phyloP scores from a whole-genome alignment of 2,797 vertebrate species.

The Carduelis carduelis region DNA sequence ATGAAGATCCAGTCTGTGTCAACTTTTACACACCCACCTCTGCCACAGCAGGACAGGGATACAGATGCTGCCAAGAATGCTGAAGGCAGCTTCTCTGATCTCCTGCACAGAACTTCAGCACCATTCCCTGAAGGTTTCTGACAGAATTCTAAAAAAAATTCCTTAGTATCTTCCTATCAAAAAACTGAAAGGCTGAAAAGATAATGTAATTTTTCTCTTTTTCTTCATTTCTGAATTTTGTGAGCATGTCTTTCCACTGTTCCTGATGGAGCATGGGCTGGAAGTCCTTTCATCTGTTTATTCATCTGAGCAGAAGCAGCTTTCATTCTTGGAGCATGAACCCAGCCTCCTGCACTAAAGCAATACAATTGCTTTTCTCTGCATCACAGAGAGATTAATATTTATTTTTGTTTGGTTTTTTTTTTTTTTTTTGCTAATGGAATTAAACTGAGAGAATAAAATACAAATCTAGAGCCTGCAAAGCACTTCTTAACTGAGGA shows the following conservation, averaged over 20 bases:
- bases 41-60: not conserved
- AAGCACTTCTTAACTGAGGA: not conserved
- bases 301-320: not conserved
- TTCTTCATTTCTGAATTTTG: not conserved
- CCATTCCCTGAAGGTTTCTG: not conserved
- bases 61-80: not conserved
- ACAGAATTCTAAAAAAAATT: not conserved
- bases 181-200: not conserved
- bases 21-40: not conserved
- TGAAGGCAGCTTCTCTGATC: not conserved
- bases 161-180: not conserved
- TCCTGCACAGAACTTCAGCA: not conserved
- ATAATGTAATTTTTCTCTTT: not conserved
- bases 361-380: not conserved
- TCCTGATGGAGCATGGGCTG: not conserved
- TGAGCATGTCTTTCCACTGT: not conserved
- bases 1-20: not conserved
- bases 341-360: not conserved
- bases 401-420: too few relatives aligned
- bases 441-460: not conserved
- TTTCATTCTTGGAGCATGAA: not conserved
- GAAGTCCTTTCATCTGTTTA: not conserved
- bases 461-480: not conserved
- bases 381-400: not conserved
- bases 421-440: too few relatives aligned